These are phyloP conservation scores for Sebastes oblongus DNA, from an alignment of 2,797 vertebrate species.

Conservation along the genomic window DNA sequence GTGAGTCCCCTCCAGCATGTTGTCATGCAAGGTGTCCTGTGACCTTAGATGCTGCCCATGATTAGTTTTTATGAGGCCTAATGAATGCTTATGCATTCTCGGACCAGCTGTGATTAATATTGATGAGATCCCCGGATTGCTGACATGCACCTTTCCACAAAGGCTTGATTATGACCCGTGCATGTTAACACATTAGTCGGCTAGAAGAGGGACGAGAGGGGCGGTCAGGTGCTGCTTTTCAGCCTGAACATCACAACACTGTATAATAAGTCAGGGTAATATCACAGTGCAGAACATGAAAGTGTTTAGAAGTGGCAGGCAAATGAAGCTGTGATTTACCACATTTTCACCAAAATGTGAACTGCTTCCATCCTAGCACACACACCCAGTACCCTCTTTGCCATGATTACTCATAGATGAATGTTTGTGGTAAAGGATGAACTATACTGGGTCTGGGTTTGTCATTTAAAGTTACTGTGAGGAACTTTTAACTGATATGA, in stretches of 20 bases:
- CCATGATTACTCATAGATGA: not conserved
- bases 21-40: conserved; percentile 33
- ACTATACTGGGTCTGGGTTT: not conserved
- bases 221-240: not conserved
- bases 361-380: not conserved
- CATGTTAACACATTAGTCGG: conserved; percentile 65
- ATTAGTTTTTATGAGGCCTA: conserved; percentile 74
- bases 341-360: not conserved
- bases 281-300: not conserved
- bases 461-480: too few species aligned
- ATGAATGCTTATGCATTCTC: conserved; percentile 75
- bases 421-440: not conserved
- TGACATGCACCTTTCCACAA: conserved; percentile 64
- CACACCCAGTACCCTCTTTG: not conserved
- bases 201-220: conserved; percentile 4
- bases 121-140: conserved; percentile 68
- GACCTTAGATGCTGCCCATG: conserved; percentile 68
- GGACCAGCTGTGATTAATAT: conserved; percentile 75
- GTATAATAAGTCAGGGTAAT: not conserved
- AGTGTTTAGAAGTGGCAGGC: not conserved
- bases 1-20: not conserved
- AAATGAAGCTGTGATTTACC: not conserved
- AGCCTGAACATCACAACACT: not conserved
- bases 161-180: conserved; percentile 66
- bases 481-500: too few species aligned